A percentile compares a stretch with the other conserved stretches of the same genome.
Conservation (phyloP, 2,888 invertebrate species). For the Congeria kusceri region DNA sequence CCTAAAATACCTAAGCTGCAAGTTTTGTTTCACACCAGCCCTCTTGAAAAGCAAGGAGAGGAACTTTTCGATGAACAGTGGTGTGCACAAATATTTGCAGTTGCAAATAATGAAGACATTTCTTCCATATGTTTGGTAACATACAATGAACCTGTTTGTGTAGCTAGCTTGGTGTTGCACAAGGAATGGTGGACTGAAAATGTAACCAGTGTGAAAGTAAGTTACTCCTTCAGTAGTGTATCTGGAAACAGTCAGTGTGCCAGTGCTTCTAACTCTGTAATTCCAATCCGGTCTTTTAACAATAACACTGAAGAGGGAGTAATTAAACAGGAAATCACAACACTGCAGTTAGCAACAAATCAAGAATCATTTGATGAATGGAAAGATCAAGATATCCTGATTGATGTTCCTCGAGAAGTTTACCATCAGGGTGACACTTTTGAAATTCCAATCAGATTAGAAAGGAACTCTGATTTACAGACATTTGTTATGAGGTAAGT, state of each 20-base stretch:
- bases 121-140: slow-evolving; percentile 97
- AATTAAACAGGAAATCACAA: slow-evolving; percentile 67
- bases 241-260: slow-evolving; percentile 81
- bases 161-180: slow-evolving; percentile 94
- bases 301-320: slow-evolving; percentile 58
- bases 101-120: slow-evolving; percentile 87
- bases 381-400: slow-evolving; percentile 93
- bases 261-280: slow-evolving; percentile 78
- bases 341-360: slow-evolving; percentile 66
- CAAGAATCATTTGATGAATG: slow-evolving; percentile 90
- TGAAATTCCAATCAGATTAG: slow-evolving; percentile 95
- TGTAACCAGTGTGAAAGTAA: slow-evolving; percentile 89
- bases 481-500: slow-evolving; percentile 94
- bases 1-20: slow-evolving; percentile 96
- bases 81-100: slow-evolving; percentile 84
- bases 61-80: slow-evolving; percentile 58
- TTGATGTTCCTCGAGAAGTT: slow-evolving; percentile 94
- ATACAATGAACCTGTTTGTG: slow-evolving; percentile 94
- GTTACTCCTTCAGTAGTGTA: slow-evolving; percentile 92
- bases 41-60: slow-evolving; percentile 38
- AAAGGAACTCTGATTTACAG: slow-evolving; percentile 86
- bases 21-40: slow-evolving; percentile 93
- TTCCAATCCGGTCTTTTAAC: slow-evolving; percentile 66
- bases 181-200: slow-evolving; percentile 96
- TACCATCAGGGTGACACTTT: slow-evolving; percentile 95